A percentile compares a stretch with the other conserved stretches of the same genome.
phyloP scores from a whole-genome alignment of 2,888 invertebrate genomes.

The Cephus spinipes region DNA sequence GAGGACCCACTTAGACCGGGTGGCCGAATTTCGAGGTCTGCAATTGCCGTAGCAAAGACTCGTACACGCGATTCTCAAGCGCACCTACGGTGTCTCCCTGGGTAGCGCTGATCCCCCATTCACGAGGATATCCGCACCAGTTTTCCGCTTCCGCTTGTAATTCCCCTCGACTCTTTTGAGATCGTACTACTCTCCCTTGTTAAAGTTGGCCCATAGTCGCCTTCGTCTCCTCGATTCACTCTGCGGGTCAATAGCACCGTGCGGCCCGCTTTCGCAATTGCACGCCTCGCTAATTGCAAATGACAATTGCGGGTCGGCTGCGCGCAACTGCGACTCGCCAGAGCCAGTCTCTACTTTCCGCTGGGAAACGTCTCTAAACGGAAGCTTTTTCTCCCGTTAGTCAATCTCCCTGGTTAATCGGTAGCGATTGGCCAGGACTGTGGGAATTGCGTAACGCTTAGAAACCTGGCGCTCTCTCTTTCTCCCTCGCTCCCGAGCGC shows the following conservation, averaged over 20 bases:
- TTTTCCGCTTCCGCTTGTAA: neutral
- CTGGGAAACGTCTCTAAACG: neutral
- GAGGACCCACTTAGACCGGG: neutral
- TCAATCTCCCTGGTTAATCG: neutral
- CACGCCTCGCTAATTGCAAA: conserved; percentile 59
- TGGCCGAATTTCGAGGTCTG: neutral
- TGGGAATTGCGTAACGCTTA: neutral
- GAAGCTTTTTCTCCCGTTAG: neutral
- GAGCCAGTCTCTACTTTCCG: neutral
- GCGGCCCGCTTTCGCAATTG: conserved; percentile 58
- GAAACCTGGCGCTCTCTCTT: neutral
- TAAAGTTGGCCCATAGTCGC: neutral
- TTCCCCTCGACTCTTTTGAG: neutral
- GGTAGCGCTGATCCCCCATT: neutral
- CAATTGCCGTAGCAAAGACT: neutral
- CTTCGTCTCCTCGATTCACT: neutral
- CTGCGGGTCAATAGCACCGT: conserved; percentile 57
- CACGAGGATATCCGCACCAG: neutral
- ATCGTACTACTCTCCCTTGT: neutral
- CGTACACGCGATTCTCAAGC: neutral
- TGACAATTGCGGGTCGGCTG: conserved; percentile 46
- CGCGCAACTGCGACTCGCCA: conserved; percentile 15
- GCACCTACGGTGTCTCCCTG: neutral
- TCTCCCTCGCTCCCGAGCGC: neutral
- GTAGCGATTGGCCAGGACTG: neutral